Conservation (phyloP, 2,113 vertebrate genomes). For the Chionis minor region DNA sequence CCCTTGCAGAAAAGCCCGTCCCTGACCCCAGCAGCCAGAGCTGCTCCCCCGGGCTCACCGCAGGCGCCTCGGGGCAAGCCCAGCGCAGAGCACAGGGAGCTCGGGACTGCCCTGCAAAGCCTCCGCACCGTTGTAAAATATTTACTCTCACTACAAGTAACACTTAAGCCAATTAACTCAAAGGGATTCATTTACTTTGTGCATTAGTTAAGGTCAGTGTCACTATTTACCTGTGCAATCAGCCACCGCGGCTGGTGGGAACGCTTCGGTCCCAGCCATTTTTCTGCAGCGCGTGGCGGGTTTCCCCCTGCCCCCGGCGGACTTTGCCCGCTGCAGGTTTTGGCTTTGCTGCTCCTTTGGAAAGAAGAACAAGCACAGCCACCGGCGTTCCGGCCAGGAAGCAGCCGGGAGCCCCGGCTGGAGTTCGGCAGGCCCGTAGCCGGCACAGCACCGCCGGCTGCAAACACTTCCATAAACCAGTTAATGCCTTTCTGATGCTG, state of each 20-base stretch:
- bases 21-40: not conserved
- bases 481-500: not conserved
- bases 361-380: not conserved
- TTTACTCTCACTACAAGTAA: not conserved
- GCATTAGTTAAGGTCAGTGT: not conserved
- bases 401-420: rapidly evolving
- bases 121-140: rapidly evolving
- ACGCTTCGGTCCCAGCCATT: not conserved
- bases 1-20: not conserved
- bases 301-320: not conserved
- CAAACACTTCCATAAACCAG: rapidly evolving
- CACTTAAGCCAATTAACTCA: not conserved
- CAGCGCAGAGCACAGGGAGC: not conserved
- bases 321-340: not conserved
- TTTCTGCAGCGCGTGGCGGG: not conserved
- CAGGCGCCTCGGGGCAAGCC: not conserved
- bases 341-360: not conserved
- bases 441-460: rapidly evolving
- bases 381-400: rapidly evolving
- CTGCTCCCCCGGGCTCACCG: not conserved
- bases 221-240: not conserved
- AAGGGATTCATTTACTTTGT: not conserved
- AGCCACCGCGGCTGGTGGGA: not conserved
- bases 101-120: rapidly evolving
- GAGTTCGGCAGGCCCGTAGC: rapidly evolving